phyloP scores from a whole-genome alignment of 1,140 invertebrate species.

The Atta texana region DNA sequence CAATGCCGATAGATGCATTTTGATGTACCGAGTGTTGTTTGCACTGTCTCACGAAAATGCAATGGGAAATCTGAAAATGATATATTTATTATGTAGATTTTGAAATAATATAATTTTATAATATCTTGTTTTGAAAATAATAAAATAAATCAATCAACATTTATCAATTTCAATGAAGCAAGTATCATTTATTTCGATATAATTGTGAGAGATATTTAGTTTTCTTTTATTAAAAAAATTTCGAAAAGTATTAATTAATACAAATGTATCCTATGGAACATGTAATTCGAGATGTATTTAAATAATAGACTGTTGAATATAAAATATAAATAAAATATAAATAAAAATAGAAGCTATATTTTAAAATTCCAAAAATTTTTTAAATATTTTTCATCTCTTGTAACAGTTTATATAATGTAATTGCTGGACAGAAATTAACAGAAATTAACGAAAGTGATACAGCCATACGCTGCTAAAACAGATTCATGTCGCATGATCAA shows the following conservation, averaged over 20 bases:
- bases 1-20: slow-evolving; percentile 48
- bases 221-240: not conserved
- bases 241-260: not conserved
- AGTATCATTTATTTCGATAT: not conserved
- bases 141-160: not conserved
- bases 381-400: not conserved
- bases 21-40: not conserved
- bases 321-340: not conserved
- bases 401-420: not conserved
- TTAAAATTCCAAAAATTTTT: not conserved
- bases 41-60: not conserved
- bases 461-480: not conserved
- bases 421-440: not conserved
- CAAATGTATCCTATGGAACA: not conserved
- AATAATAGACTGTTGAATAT: not conserved
- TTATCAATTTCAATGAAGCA: not conserved
- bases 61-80: slow-evolving; percentile 38
- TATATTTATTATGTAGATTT: slow-evolving; percentile 34
- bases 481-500: not conserved
- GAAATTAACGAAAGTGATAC: not conserved
- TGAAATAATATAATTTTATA: not conserved
- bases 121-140: not conserved
- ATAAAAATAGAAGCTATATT: not conserved
- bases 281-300: not conserved
- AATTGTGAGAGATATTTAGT: not conserved